These are phyloP conservation scores for Dermatophagoides farinae DNA, from an alignment of 1,140 invertebrate genomes.

Conservation along the genomic window DNA sequence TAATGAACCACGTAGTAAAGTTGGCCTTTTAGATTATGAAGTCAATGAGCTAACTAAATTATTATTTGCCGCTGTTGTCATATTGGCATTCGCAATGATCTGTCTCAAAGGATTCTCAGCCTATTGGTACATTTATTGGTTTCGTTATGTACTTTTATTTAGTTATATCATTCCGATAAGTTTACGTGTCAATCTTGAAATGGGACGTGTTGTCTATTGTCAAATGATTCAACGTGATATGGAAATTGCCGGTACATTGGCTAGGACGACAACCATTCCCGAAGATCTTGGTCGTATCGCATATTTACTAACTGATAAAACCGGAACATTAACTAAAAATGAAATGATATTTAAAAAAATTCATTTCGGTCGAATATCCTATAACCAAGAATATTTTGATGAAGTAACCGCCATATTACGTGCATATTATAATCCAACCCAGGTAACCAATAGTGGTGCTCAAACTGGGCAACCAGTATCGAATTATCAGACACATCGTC, in stretches of 20 bases:
- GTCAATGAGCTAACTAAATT: constrained; percentile 89
- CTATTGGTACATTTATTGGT: constrained; percentile 89
- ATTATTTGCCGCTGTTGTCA: constrained; percentile 73
- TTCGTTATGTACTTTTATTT: constrained; percentile 87
- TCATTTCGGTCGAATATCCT: constrained; percentile 71
- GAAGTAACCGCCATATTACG: constrained; percentile 31
- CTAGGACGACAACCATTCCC: constrained; percentile 91
- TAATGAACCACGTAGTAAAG: constrained; percentile 74
- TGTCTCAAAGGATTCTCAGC: constrained; percentile 76
- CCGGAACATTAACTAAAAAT: constrained; percentile 94
- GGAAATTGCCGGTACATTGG: constrained; percentile 79
- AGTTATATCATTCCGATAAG: constrained; percentile 98
- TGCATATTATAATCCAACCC: constrained; percentile 18
- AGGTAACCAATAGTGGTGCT: neutral
- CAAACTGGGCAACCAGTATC: constrained; percentile 6
- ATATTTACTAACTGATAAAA: constrained; percentile 91
- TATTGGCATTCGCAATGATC: constrained; percentile 83
- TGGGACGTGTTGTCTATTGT: constrained; percentile 93
- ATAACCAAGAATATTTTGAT: constrained; percentile 65
- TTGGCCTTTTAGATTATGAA: constrained; percentile 82
- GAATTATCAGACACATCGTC: constrained; percentile 13
- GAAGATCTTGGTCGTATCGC: constrained; percentile 92
- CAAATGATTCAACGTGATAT: constrained; percentile 88
- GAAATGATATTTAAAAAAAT: constrained; percentile 94
- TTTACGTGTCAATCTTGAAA: constrained; percentile 90